Conservation (phyloP, 2,113 vertebrate species). For the Otolemur garnettii region DNA sequence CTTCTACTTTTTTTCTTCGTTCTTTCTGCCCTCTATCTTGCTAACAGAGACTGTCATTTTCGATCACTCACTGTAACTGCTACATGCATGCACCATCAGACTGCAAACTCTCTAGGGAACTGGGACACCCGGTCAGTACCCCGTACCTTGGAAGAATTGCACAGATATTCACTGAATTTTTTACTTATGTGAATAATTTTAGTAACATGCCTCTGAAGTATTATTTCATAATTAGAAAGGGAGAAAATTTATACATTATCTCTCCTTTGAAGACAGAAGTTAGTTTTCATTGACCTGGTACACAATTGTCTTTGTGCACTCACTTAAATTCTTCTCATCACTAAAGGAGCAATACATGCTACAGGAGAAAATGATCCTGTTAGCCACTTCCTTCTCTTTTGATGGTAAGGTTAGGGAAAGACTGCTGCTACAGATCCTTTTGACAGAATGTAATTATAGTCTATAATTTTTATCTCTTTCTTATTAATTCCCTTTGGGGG, state of each 20-base stretch:
- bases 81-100: neutral
- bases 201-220: constrained; percentile 51
- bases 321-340: constrained; percentile 59
- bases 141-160: neutral
- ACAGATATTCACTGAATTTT: constrained; percentile 19
- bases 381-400: constrained; percentile 32
- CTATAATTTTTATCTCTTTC: constrained; percentile 74
- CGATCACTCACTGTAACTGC: neutral
- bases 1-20: neutral
- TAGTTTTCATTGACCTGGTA: constrained; percentile 50
- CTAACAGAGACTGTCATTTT: constrained; percentile 18
- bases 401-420: constrained; percentile 66
- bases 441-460: constrained; percentile 62
- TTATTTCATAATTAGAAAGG: constrained; percentile 65
- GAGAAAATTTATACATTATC: neutral
- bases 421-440: constrained; percentile 53
- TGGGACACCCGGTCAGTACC: neutral
- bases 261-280: constrained; percentile 50
- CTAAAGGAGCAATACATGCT: constrained; percentile 54
- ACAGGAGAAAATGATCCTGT: constrained; percentile 63
- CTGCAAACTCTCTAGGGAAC: neutral
- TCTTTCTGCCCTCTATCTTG: neutral
- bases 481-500: constrained; percentile 63
- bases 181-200: constrained; percentile 47
- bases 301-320: constrained; percentile 56